Evolutionary conservation across 2,113 vertebrate species (phyloP), one percentile per base, ranked within the genome.

Genomic region (Rhegmatorhina hoffmannsi): DNA sequence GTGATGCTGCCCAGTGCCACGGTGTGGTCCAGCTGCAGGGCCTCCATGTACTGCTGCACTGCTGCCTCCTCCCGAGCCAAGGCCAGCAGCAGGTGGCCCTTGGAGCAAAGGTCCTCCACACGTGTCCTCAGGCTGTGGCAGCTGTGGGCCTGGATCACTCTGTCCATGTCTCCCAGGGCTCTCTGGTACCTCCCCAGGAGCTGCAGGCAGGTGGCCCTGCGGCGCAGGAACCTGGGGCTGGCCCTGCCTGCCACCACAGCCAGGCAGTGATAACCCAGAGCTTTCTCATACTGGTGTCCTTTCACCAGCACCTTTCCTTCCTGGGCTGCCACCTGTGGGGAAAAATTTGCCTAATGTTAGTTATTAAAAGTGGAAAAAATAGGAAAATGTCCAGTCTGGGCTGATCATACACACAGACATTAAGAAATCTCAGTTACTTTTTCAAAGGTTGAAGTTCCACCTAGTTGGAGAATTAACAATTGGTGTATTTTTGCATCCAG

Each of bases 91-190:
- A 99, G 96, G 62, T 47, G 93, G 9, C 99, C 99, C 47, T 96
- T 97, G 7, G 82, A 97, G 92, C 99, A 99, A 83, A 98, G 94
- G 59, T 99, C 99, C 79, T 98, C 97, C 1, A 95, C 97, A 21
- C 12, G 95, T 4, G 96, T 89, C 17, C 70, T 95, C 5, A 94
- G 82, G 12, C 98, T 96, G 9, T 91, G 87, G 1, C 67, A 78
- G 7, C 76, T 5, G 1, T 97, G 96, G 46, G 95, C 97, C 63
- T 89, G 97, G 40, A 99, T 98, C 55, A 99, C 98, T 16, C 31
- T 87, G 36, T 98, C 98, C 92, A 99, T 97, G 94, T 99, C 99
- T 33, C 91, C 52, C 36, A 98, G 79, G 7, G 99, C 99, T 23
- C 72, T 94, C n/a, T 95, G 72, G 0, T 98, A 97, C 10, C 98